Percentiles rank a stretch among this genome's conserved stretches.
phyloP scores from a whole-genome alignment of 2,888 invertebrate genomes.

The Lasioglossum villosulum region DNA sequence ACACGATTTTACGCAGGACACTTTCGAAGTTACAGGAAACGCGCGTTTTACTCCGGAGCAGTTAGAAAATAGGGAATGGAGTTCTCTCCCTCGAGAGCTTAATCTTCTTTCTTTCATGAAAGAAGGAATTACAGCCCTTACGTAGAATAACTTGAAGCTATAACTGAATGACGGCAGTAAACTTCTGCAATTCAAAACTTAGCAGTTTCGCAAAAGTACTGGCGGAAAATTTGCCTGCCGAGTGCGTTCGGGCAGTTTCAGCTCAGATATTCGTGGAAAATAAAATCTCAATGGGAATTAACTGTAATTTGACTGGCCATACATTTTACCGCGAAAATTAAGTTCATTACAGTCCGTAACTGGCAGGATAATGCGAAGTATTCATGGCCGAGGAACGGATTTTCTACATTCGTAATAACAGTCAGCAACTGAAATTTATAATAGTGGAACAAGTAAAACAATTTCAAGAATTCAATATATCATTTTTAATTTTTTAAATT shows the following conservation, averaged over 20 bases:
- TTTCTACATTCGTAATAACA: not conserved
- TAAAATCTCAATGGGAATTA: not conserved
- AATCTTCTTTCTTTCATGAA: constrained; percentile 23
- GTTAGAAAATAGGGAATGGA: constrained; percentile 8
- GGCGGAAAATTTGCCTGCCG: constrained; percentile 18
- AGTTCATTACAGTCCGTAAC: not conserved
- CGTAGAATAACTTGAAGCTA: constrained; percentile 29
- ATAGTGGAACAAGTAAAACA: not conserved
- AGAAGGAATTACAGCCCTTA: constrained; percentile 9
- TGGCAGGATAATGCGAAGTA: not conserved
- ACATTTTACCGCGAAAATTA: not conserved
- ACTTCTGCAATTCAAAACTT: constrained; percentile 19
- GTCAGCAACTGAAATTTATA: not conserved
- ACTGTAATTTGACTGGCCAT: not conserved
- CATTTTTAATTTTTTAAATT: too few relatives aligned
- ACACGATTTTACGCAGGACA: not conserved
- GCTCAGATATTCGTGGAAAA: not conserved
- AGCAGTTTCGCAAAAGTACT: not conserved
- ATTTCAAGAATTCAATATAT: too few relatives aligned
- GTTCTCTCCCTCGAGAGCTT: constrained; percentile 19
- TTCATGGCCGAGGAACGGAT: not conserved
- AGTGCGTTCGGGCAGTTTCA: not conserved
- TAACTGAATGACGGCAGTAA: constrained; percentile 20
- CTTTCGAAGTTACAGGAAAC: constrained; percentile 17
- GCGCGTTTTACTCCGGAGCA: constrained; percentile 8